Base-by-base conservation (phyloP, 2,888 invertebrate species). In the Caenorhabditis sp. region DNA sequence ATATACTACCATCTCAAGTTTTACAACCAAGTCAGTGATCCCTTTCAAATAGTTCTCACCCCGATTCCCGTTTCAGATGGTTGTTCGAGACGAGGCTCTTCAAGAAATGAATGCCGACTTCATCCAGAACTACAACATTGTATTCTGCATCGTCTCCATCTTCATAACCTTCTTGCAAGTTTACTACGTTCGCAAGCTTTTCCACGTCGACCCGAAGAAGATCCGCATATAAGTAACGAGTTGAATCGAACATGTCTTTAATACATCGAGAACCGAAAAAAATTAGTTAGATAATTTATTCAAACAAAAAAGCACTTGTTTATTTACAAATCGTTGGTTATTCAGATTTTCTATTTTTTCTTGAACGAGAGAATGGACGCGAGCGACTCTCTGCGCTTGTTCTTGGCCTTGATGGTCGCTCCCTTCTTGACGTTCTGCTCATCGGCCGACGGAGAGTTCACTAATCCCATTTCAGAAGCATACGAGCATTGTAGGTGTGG, bases 1-100 rank as follows among this genome's bases (percentile, higher is more conserved):
- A 86, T 86, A 22, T 81, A 83, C 24, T 86, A 86, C 55, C 67
- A 81, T n/a, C 62, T 86, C 15, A 86, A 84, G 47, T 86, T 80
- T 47, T 84, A 86, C 47, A 86, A 86, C 61, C 79, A 82, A 69
- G 83, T 83, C 13, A 20, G 40, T 56, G 8, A n/a, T n/a, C 11
- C 26, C 6, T 40, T 72, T 47, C 50, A 6, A 6, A 2, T 5
- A 5, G 22, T 2, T 15, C 15, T 64, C 20, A 56, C 28, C 1
- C 15, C 58, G 20, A 47, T 20, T n/a, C n/a, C n/a, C 20, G 26
- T 22, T 64, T 44, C 50, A 79, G 67, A 79, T 67, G 85, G 79
- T 85, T 2, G 51, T 83, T 40, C 77, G 85, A 2, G 85, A 85
- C 62, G 82, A 82, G 28, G 83, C 80, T 2, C 67, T 82, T 44